Evolutionary conservation across 2,888 invertebrate species (phyloP), one percentile per base, ranked within the genome.

Genomic region (Ormyrus rosae): DNA sequence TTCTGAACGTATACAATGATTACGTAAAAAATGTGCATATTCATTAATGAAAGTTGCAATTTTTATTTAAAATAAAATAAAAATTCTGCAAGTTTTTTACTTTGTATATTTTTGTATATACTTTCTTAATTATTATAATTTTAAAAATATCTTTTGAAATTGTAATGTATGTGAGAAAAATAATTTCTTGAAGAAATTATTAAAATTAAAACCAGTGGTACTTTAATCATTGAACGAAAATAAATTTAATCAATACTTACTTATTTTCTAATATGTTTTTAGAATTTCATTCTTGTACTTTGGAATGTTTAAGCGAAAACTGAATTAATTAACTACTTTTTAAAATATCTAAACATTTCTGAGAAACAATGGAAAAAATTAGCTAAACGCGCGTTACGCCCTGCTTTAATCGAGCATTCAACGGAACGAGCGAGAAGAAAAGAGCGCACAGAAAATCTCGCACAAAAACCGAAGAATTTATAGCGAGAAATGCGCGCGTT

Each of bases 41-140:
- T 34, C 34, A 34, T 34, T 34, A 34, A 50, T 55, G 50, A 69
- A 69, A 69, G n/a, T 19, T 13, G 46, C 4, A 19, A 13, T 50
- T n/a, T 48, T 11, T 75, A 34, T 34, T 34, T 34, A 34, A 34
- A 34, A 4, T 34, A 34, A 34, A 4, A 34, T 34, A 34, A 34
- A 34, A 34, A 34, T 34, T 34, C 34, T 34, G 34, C 34, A 34
- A 34, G 0, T 34, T 61, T 67, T 77, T 46, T 48, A 60, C 60
- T 64, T 53, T 77, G 64, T 73, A 69, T 64, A 77, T 56, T 69
- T 81, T 5, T 73, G 73, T 73, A 77, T 6, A 77, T 77, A 81
- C 50, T 58, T 10, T 48, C 58, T 64, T 65, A 60, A 68, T 80
- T 65, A 70, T 56, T 34, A 34, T 34, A 11, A 45, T 70, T 71